Conservation (phyloP, 2,113 vertebrate genomes). For the Ceyx margarethae region DNA sequence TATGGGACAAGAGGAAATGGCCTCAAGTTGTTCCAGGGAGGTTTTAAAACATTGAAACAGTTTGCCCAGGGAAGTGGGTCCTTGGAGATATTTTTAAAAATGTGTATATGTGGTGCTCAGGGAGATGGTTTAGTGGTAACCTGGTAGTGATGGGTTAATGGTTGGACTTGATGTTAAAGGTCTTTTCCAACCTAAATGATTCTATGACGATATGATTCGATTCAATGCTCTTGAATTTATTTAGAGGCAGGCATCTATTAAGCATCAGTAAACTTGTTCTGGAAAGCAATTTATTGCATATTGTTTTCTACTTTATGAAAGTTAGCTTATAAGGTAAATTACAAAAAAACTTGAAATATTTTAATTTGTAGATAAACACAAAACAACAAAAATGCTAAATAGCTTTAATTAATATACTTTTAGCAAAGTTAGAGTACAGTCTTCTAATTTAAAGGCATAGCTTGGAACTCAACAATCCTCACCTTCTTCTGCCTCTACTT, state of each 20-base stretch:
- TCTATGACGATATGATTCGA: background rate
- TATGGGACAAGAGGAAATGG: background rate
- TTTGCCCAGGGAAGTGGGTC: background rate
- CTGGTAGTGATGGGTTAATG: background rate
- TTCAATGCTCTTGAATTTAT: background rate
- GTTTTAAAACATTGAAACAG: background rate
- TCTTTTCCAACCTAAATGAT: background rate
- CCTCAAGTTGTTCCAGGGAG: background rate
- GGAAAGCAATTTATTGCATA: background rate
- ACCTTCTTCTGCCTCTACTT: background rate
- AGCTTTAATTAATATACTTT: background rate
- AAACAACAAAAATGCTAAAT: background rate
- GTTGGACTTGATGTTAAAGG: background rate
- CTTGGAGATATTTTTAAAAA: background rate
- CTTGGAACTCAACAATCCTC: background rate
- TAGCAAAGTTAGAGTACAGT: background rate
- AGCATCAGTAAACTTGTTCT: background rate
- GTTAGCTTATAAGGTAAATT: background rate
- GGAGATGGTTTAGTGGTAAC: background rate
- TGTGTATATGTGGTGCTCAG: background rate
- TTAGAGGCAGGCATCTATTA: background rate
- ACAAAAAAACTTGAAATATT: background rate
- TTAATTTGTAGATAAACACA: background rate
- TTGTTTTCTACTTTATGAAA: background rate
- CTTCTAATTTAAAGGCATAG: background rate